Conservation (phyloP, 2,113 vertebrate species). For the Micromys minutus region DNA sequence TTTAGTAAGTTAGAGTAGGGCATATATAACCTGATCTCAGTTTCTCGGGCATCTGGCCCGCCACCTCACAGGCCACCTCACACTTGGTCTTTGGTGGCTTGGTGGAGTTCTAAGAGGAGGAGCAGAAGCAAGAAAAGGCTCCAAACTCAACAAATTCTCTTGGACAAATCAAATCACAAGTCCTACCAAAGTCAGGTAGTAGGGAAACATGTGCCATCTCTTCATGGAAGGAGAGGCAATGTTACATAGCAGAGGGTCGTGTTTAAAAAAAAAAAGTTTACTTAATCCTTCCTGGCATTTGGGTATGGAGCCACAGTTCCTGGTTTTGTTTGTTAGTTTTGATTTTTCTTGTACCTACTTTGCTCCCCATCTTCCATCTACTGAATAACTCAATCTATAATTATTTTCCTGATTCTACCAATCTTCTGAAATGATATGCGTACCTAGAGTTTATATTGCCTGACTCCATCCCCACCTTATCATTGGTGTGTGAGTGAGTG, state of each 20-base stretch:
- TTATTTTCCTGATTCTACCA: conserved; percentile 26
- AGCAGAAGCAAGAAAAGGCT: background rate
- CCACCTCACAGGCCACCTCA: background rate
- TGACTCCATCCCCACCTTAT: background rate
- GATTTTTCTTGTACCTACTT: background rate
- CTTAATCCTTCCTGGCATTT: background rate
- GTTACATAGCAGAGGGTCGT: background rate
- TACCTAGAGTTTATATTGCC: conserved; percentile 37
- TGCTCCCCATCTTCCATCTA: background rate
- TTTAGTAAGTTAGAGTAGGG: background rate
- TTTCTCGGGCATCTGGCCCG: background rate
- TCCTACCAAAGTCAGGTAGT: background rate
- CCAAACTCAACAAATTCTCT: background rate
- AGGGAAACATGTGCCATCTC: background rate
- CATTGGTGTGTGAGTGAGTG: background rate
- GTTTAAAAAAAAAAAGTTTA: background rate
- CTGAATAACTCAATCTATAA: background rate
- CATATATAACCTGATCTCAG: background rate
- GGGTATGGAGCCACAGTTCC: background rate
- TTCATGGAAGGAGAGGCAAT: background rate
- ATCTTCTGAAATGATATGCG: conserved; percentile 10
- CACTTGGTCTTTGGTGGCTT: background rate
- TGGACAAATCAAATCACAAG: conserved; percentile 19
- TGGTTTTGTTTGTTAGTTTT: background rate
- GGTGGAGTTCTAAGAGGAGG: background rate